Conservation (phyloP, 2,113 vertebrate species). For the Glaucomys volans region DNA sequence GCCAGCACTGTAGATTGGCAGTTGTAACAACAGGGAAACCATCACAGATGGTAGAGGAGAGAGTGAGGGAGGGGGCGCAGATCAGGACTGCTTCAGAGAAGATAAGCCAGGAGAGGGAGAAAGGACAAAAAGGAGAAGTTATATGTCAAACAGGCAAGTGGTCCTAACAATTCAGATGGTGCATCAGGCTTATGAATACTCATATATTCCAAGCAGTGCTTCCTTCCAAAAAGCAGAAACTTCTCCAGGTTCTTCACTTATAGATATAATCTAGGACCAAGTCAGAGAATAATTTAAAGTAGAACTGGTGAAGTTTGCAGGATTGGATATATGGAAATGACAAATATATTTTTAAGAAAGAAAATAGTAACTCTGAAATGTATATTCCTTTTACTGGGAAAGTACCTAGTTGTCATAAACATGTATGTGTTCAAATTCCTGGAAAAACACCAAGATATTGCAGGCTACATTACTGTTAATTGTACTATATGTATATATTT, state of each 20-base stretch:
- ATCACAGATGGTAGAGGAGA: background rate
- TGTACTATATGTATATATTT: background rate
- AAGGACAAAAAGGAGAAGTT: background rate
- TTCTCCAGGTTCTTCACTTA: background rate
- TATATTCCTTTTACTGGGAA: background rate
- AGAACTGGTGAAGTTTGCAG: background rate
- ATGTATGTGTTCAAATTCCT: background rate
- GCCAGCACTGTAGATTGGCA: background rate
- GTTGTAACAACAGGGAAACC: background rate
- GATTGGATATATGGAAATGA: background rate
- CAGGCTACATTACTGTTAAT: background rate
- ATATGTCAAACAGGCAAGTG: background rate
- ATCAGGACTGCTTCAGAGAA: background rate
- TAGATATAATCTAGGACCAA: background rate
- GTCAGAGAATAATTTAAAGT: conserved; percentile 5
- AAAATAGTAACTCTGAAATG: conserved; percentile 20
- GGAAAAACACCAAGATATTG: background rate
- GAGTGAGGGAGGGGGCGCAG: accelerated
- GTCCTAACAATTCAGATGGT: background rate
- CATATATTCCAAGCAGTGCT: background rate
- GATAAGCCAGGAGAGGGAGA: background rate
- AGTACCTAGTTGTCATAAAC: background rate
- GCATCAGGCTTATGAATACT: background rate
- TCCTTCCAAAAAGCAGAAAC: background rate
- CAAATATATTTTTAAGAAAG: background rate